Percentiles rank a stretch among this genome's conserved stretches.
phyloP scores from a whole-genome alignment of 2,113 vertebrate species.

The Carlito syrichta region DNA sequence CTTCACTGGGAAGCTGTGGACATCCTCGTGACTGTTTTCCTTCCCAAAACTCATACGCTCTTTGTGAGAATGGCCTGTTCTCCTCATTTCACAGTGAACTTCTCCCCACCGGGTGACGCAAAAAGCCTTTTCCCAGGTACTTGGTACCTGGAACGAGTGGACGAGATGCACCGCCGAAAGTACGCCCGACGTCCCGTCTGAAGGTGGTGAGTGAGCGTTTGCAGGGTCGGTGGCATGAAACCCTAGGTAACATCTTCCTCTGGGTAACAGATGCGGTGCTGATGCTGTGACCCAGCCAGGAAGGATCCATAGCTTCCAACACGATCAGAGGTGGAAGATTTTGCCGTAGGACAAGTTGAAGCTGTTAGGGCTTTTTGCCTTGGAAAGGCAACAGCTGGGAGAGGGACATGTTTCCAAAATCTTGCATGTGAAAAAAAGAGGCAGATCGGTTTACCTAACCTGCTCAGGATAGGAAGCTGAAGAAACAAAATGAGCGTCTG shows the following conservation, averaged over 20 bases:
- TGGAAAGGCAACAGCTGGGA: too few relatives aligned
- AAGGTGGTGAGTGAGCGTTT: not conserved
- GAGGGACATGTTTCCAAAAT: too few relatives aligned
- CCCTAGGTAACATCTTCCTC: not conserved
- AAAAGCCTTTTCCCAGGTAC: slow-evolving; percentile 83
- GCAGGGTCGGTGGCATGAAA: not conserved
- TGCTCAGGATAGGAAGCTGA: too few relatives aligned
- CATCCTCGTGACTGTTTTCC: too few relatives aligned
- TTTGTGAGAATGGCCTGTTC: not conserved
- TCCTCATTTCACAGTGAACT: slow-evolving; percentile 74
- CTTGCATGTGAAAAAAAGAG: too few relatives aligned
- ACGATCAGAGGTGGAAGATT: too few relatives aligned
- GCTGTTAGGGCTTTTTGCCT: too few relatives aligned
- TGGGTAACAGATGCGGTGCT: not conserved
- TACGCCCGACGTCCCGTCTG: slow-evolving; percentile 78
- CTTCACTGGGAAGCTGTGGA: not conserved
- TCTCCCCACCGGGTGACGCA: slow-evolving; percentile 78
- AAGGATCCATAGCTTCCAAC: not conserved
- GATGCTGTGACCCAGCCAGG: not conserved
- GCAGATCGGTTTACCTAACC: too few relatives aligned
- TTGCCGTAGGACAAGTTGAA: too few relatives aligned
- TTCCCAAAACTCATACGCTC: rapidly evolving
- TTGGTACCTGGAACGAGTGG: slow-evolving; percentile 84
- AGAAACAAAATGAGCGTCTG: too few relatives aligned
- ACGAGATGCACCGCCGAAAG: slow-evolving; percentile 79